Evolutionary conservation across 2,888 invertebrate species (phyloP), one percentile per base, ranked within the genome.

Genomic region (Panorpa germanica): DNA sequence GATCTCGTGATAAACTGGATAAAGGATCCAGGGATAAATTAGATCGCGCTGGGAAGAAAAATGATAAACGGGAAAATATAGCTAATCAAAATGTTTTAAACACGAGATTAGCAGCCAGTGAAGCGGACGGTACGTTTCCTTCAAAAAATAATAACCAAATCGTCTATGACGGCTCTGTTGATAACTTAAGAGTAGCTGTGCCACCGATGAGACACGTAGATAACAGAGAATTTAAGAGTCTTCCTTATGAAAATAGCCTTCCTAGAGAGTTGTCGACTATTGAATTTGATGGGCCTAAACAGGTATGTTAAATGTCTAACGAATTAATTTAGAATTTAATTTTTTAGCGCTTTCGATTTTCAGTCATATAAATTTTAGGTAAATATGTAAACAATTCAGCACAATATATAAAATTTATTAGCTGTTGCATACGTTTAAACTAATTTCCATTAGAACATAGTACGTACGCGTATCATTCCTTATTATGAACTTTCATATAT

Each of bases 1-100:
- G 36, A 16, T 37, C 39, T 3, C 36, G 37, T 27, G 63, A 64
- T 44, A 61, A 61, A 44, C 49, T 63, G 12, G 53, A 62, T 37
- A 59, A 59, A 42, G 48, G 29, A 28, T 37, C 39, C 32, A 38
- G 38, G 35, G 42, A 43, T 34, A 42, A 43, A 32, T 28, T 38
- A 32, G 23, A 33, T 30, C 13, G 35, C 29, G 14, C 34, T 29
- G 7, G 12, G 22, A 34, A 37, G 35, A 38, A 57, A 16, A 54
- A 56, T 36, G 57, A 59, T 44, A 55, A 57, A 46, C 53, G 52
- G 35, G 59, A 61, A 37, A 44, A 59, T n/a, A n/a, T n/a, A n/a
- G n/a, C n/a, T n/a, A n/a, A n/a, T n/a, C n/a, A n/a, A n/a, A n/a
- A n/a, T n/a, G n/a, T n/a, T n/a, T n/a, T n/a, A n/a, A n/a, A n/a